Evolutionary conservation across 1,140 invertebrate genomes (phyloP), one percentile per base, ranked within the genome.

Genomic region (Gonioctena quinquepunctata): DNA sequence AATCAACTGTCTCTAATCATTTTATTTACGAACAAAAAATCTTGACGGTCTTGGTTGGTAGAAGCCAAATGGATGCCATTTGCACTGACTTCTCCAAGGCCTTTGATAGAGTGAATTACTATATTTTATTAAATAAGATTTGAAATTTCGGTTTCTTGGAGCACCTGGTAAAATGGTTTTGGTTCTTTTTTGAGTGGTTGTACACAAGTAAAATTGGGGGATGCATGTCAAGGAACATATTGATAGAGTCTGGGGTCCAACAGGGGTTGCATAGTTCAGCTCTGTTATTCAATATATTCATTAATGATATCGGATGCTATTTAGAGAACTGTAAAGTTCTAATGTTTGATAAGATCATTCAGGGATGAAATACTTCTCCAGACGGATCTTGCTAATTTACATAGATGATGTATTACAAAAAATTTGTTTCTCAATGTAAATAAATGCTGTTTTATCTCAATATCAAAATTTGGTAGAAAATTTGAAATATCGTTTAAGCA

Each of bases 251-350:
- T 23, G 57, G 57, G 5, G 26, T 61, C 16, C 23, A 8, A 28
- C 57, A 61, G 18, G 57, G 57, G 26, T 23, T 22, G 13, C 57
- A 61, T 61, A 23, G 57, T 26, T 61, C 57, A 61, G 8, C 57
- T 7, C 57, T 61, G 21, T 28, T 61, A 13, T 61, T 61, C 26
- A 61, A 61, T 18, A 23, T 25, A 6, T 61, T 61, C 7, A 22
- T 61, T 8, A 61, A 61, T 61, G 57, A 61, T 18, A 61, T 61
- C 13, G 57, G 22, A 61, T 23, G 26, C 22, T 61, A 22, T 61
- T 22, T 61, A 23, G 57, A 23, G 8, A 28, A 28, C 23, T 61
- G 16, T 61, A 18, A 61, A 23, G 5, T 61, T 28, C 18, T 61
- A 13, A 61, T 61, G 57, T 61, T 61, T 61, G 50, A 54, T 54